Evolutionary conservation across 2,113 vertebrate species (phyloP).

Genomic region (Gnathonemus echidnorhynchus): DNA sequence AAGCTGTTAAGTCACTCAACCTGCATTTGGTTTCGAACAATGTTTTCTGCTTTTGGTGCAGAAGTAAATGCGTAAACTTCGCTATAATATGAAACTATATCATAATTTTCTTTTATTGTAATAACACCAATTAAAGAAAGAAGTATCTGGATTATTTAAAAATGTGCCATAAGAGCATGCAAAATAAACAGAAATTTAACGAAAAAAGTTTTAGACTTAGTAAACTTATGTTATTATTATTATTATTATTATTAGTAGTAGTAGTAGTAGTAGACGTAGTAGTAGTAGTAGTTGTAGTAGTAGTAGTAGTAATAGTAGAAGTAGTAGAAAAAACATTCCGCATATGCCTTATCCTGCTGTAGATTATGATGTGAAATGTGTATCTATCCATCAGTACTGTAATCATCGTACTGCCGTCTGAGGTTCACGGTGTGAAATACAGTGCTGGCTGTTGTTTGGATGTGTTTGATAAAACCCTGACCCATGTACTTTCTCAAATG

Average conservation of each 20-base stretch:
- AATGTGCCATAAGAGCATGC: not conserved
- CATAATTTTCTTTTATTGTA: not conserved
- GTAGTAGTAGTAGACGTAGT: not conserved
- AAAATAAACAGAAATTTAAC: not conserved
- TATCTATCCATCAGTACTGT: not conserved
- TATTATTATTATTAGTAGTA: too few species aligned
- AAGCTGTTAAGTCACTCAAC: not conserved
- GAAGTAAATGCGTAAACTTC: not conserved
- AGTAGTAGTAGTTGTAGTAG: not conserved
- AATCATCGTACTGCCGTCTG: not conserved
- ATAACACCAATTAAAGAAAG: not conserved
- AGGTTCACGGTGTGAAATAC: not conserved
- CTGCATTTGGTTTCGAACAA: not conserved
- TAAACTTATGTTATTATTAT: not conserved
- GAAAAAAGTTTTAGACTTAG: not conserved
- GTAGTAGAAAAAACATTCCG: not conserved
- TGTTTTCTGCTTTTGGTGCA: not conserved
- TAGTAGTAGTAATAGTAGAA: not conserved
- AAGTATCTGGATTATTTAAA: not conserved
- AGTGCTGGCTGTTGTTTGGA: not conserved
- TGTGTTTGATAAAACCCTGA: not conserved
- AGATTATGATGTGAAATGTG: not conserved
- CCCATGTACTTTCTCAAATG: not conserved
- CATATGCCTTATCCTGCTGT: not conserved
- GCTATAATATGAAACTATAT: not conserved